Evolutionary conservation across 2,888 invertebrate genomes (phyloP), one percentile per base, ranked within the genome.

Genomic region (Ophioninae sp.): DNA sequence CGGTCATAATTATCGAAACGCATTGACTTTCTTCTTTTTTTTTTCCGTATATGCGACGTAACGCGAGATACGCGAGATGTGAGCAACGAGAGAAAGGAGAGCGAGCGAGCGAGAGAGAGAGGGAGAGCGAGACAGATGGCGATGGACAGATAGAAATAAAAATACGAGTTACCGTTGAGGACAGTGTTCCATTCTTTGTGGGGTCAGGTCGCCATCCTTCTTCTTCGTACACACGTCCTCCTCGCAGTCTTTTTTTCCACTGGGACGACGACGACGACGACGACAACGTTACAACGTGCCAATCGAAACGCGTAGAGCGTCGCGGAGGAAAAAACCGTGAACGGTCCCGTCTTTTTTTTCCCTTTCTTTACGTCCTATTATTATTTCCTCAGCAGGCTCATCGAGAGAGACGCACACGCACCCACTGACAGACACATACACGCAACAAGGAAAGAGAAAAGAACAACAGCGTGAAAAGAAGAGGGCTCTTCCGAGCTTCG

Each of bases 161-260:
- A 73, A 83, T 81, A 86, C 82, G 81, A 44, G 30, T 77, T 90
- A 91, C 91, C 90, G 90, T 90, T 88, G 88, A 87, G 88, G 86
- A 89, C 88, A 89, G 90, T 90, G 89, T 90, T 91, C 91, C 92
- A 91, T 91, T 90, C 90, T 91, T 91, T 87, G 88, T 82, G 87
- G 89, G 91, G 91, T 92, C 91, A 91, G 89, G 90, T 91, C 89
- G 91, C 89, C 91, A 91, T 92, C 89, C 89, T 89, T 87, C 88
- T 87, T 87, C 81, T 74, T 68, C 79, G 79, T 62, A 75, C 50
- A 70, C 57, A 83, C 82, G 79, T 79, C 75, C 61, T 78, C 57
- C 65, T 67, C 72, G 61, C 21, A 44, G 86, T 87, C 86, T 86
- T 87, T 88, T 86, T 82, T 80, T 81, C 82, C 85, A 72, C 73